phyloP scores from a whole-genome alignment of 1,140 invertebrate genomes.

The Brachionus plicatilis region DNA sequence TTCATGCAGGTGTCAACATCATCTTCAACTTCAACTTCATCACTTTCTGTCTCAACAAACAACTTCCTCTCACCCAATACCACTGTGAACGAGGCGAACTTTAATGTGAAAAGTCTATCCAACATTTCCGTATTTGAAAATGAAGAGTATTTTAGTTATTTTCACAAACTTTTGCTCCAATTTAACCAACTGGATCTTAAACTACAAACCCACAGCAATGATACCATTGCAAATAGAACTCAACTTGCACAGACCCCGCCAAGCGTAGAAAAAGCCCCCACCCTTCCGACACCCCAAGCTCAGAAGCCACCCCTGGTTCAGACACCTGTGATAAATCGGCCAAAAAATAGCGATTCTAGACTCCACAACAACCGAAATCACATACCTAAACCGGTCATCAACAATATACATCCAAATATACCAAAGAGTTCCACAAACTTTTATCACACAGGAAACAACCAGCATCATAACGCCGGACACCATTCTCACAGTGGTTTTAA shows the following conservation, averaged over 20 bases:
- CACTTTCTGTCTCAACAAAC: neutral
- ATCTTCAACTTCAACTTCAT: slow-evolving; percentile 1
- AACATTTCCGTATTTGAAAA: slow-evolving; percentile 35
- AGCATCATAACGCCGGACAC: neutral
- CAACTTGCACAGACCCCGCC: neutral
- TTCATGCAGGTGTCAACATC: slow-evolving; percentile 9
- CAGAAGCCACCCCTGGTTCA: neutral
- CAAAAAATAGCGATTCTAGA: neutral
- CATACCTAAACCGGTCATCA: neutral
- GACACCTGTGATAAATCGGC: neutral
- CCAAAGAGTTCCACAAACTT: neutral
- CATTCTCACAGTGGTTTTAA: slow-evolving; percentile 17
- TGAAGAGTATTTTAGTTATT: slow-evolving; percentile 36
- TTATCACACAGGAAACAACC: neutral
- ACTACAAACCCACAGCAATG: neutral
- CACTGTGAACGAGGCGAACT: neutral
- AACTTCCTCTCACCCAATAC: neutral
- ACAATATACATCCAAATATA: neutral
- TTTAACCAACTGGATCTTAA: slow-evolving; percentile 23
- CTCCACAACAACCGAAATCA: neutral
- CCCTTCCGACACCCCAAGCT: neutral
- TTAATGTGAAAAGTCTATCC: neutral
- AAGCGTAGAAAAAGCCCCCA: neutral
- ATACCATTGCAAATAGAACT: neutral
- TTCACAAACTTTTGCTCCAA: slow-evolving; percentile 28